Conservation (phyloP, 2,113 vertebrate genomes). For the Verasper variegatus region DNA sequence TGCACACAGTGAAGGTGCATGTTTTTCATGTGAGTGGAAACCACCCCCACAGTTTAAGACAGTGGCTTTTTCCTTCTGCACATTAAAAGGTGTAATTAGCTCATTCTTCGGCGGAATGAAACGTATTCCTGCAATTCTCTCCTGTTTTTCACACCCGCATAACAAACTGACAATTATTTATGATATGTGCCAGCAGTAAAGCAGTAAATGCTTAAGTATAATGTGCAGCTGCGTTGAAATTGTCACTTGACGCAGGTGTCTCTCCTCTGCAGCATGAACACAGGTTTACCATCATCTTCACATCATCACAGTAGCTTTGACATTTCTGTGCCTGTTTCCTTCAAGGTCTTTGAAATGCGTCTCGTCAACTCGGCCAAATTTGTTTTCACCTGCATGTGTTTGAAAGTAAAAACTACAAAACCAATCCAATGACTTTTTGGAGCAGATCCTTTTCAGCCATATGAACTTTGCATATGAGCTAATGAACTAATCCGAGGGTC, state of each 20-base stretch:
- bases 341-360: too few species aligned
- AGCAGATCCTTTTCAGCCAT: too few species aligned
- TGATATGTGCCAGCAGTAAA: not conserved
- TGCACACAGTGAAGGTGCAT: too few species aligned
- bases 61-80: not conserved
- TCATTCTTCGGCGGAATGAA: not conserved
- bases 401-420: too few species aligned
- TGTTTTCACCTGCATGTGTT: too few species aligned
- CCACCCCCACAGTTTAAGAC: not conserved
- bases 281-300: not conserved
- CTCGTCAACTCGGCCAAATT: too few species aligned
- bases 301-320: too few species aligned
- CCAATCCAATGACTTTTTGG: too few species aligned
- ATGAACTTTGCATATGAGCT: too few species aligned
- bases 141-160: not conserved
- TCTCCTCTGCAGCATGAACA: not conserved
- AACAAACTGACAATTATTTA: not conserved
- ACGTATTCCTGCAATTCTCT: not conserved
- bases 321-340: too few species aligned
- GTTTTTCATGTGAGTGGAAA: too few species aligned
- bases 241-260: not conserved
- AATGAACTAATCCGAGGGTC: too few species aligned
- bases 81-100: not conserved
- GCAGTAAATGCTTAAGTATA: not conserved
- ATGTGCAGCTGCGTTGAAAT: not conserved